Base-by-base conservation (phyloP, 2,888 invertebrate genomes). In the Diplazon laetatorius region DNA sequence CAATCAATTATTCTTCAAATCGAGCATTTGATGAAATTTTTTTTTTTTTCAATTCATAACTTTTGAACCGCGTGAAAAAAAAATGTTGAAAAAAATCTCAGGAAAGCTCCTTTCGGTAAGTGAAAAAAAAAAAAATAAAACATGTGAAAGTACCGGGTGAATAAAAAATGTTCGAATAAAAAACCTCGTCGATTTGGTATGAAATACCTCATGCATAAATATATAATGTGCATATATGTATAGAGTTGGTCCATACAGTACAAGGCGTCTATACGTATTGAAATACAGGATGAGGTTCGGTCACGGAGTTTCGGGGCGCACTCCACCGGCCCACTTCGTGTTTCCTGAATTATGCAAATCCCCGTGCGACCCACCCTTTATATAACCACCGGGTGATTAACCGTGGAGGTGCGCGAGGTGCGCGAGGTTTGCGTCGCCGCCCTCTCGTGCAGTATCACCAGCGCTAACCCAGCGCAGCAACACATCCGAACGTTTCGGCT, bases 321-420 rank as follows among this genome's bases (percentile, higher is more conserved):
- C 66, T 71, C n/a, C 78, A 62, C 66, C 78, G 70, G 55, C 78
- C 78, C 78, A 78, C 66, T 78, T 66, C 78, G 71, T 78, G 78
- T 78, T 78, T 71, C 78, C 78, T 78, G 78, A 78, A 78, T 78
- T 78, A 78, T 78, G 78, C 78, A 78, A 78, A 78, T 78, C 78
- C 75, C 78, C 75, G 78, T 78, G 78, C 71, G 75, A 78, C 71
- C 75, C 71, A 62, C 78, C 78, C 78, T 78, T 78, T 78, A 71
- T 78, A 71, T 70, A 78, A 59, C 75, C 65, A 71, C 75, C 30
- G 75, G 75, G 78, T 78, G 78, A 78, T 78, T 75, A 78, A 78
- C 70, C 78, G 75, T 68, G 60, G 69, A 42, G 74, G n/a, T n/a
- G n/a, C n/a, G n/a, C n/a, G n/a, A n/a, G n/a, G n/a, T n/a, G n/a